phyloP scores from a whole-genome alignment of 2,113 vertebrate genomes.

The Hyaena hyaena region DNA sequence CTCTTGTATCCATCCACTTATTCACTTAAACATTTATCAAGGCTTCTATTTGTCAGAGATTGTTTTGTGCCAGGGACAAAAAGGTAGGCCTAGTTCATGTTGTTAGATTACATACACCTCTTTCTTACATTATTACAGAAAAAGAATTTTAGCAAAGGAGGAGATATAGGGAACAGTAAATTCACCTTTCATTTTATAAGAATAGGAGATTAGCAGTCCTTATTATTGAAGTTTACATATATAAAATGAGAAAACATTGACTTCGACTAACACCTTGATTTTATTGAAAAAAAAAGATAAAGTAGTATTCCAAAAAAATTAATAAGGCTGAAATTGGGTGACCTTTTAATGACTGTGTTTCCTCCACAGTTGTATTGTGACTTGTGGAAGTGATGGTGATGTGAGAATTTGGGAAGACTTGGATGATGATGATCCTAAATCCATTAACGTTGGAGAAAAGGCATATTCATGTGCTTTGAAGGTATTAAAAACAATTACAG shows the following conservation, averaged over 20 bases:
- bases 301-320: background rate
- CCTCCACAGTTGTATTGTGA: conserved; percentile 92
- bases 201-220: background rate
- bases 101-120: background rate
- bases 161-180: conserved; percentile 23
- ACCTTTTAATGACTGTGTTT: conserved; percentile 52
- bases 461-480: conserved; percentile 94
- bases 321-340: background rate
- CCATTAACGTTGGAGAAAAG: conserved; percentile 96
- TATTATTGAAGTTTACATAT: conserved; percentile 29
- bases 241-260: conserved; percentile 34
- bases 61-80: background rate
- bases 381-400: conserved; percentile 96
- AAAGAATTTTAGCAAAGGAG: conserved; percentile 17
- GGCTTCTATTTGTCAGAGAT: background rate
- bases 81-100: background rate
- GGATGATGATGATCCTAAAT: conserved; percentile 97
- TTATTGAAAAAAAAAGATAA: background rate
- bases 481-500: conserved; percentile 81
- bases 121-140: conserved; percentile 27
- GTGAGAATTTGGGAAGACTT: conserved; percentile 96
- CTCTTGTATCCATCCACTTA: background rate
- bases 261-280: conserved; percentile 3
- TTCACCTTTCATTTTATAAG: conserved; percentile 45
- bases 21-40: conserved; percentile 27